These are phyloP conservation scores for Corvus cornix DNA, from an alignment of 2,113 vertebrate species.

Conservation along the genomic window DNA sequence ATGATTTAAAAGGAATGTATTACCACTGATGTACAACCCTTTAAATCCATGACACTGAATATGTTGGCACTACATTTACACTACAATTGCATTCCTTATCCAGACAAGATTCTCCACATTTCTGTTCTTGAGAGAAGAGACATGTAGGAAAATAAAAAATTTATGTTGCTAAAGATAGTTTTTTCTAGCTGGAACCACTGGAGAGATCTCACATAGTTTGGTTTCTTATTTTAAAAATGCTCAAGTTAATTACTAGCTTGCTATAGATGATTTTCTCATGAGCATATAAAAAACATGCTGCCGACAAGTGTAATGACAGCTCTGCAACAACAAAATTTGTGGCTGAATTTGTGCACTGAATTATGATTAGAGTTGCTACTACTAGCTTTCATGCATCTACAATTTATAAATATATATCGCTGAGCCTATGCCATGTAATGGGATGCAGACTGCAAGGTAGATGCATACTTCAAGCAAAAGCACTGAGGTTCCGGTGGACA, in stretches of 20 bases:
- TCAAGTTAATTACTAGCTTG: not conserved
- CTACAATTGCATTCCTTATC: not conserved
- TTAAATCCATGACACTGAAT: not conserved
- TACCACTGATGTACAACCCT: not conserved
- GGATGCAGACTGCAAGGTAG: not conserved
- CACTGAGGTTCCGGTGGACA: not conserved
- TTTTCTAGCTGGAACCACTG: not conserved
- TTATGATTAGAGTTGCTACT: slow-evolving; percentile 22
- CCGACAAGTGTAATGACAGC: not conserved
- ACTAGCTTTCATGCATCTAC: not conserved
- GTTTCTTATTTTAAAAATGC: not conserved
- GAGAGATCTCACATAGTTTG: not conserved
- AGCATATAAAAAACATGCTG: not conserved
- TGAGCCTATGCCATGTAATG: not conserved
- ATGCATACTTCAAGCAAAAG: not conserved
- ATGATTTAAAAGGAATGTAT: not conserved
- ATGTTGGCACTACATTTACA: not conserved
- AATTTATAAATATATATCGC: not conserved
- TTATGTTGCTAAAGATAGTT: not conserved
- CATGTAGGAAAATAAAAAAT: not conserved
- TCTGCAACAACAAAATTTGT: not conserved
- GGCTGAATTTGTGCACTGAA: not conserved
- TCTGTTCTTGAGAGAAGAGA: not conserved
- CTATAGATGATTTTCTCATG: not conserved
- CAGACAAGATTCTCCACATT: not conserved